Base-by-base conservation (phyloP, 2,888 invertebrate species). In the Nomada hirtipes region DNA sequence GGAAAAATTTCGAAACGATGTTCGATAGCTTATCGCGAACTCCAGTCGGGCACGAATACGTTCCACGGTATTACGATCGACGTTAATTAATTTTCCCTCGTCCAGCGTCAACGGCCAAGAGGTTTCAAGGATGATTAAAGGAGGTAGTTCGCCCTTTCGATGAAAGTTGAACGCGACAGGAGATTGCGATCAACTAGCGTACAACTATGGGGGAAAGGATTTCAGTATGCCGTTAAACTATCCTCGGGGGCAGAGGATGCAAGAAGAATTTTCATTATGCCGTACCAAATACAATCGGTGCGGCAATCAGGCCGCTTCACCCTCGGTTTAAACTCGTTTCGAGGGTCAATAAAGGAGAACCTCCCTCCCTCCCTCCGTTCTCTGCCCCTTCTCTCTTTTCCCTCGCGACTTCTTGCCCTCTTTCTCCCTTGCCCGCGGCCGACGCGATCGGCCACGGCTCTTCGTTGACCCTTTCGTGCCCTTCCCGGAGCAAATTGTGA, bases 201-300 rank as follows among this genome's bases (percentile, higher is more conserved):
- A n/a, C 72, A 71, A 72, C 71, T 75, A 72, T 47, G 67, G 11
- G 57, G 23, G 70, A 61, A 53, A 63, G 70, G 74, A 64, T 70
- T 79, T 75, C 60, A 42, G 70, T 67, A 55, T 67, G 68, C 76
- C 76, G 76, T 87, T 76, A 64, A 86, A 85, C 71, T 78, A 85
- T 85, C 70, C 75, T 77, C 68, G 64, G 65, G 77, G 78, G 74
- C 80, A 77, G 86, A 86, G 84, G 86, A 84, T 84, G 79, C 88
- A 84, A 81, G 86, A 87, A 87, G 88, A 87, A 87, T 87, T 88
- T 83, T 88, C 84, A 88, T 87, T 87, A 85, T 87, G 80, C 76
- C 79, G 69, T 64, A 68, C 60, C 65, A 79, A 77, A 79, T 79
- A 81, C 82, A 86, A 88, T 82, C 84, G 88, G 75, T 61, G 81